Base-by-base conservation (phyloP, 2,888 invertebrate species). In the Macaria notata region DNA sequence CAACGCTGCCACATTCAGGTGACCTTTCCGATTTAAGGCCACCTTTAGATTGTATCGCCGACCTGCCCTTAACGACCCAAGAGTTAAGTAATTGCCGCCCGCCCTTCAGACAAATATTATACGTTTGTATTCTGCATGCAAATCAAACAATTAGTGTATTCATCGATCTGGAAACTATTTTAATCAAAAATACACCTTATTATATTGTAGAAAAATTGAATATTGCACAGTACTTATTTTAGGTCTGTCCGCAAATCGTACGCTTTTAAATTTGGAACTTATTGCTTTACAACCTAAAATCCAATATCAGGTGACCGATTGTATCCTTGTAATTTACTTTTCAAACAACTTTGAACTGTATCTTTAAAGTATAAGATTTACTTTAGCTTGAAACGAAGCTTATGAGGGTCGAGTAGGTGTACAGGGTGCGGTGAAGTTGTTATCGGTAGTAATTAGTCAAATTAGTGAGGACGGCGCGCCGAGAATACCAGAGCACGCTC, bases 391-490 rank as follows among this genome's bases (percentile, higher is more conserved):
- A 8, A 9, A 4, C 9, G 8, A 4, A 6, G 33, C 50, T 33
- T 19, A n/a, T 52, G 62, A 66, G 73, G 73, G 69, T 64, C 61
- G 50, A 62, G 51, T 43, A 54, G 62, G 56, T 53, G 57, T 65
- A 63, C 65, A 70, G 70, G 69, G 69, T 71, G 75, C 69, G 75
- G 79, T 75, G 69, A 71, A 66, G 70, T 75, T 78, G 80, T 79
- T 80, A 79, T 74, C 70, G 63, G 58, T 63, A 71, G 81, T 83
- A 86, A 87, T 88, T 88, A 86, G 86, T 81, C 75, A 82, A 86
- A 86, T 87, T 84, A 86, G 77, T 72, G 63, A 67, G 74, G 75
- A 76, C 62, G 64, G 68, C 67, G 77, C 74, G 69, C 72, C 56
- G 41, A 29, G 55, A 46, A 30, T 36, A 19, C 43, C 9, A n/a